phyloP scores from a whole-genome alignment of 2,888 invertebrate genomes.

The Troides aeacus region DNA sequence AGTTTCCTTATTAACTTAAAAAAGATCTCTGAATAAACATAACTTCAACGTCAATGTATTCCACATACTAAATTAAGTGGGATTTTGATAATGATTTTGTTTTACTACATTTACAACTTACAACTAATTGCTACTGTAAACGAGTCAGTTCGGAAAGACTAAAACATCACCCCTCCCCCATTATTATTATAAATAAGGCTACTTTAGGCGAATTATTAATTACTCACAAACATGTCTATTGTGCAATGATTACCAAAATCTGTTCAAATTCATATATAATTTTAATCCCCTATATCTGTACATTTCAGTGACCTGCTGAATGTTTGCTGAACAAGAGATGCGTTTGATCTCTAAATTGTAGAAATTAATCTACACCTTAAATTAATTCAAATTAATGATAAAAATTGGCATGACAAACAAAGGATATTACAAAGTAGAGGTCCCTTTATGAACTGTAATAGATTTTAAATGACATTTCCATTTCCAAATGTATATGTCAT shows the following conservation, averaged over 20 bases:
- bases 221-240: conserved; percentile 14
- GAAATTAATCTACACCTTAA: too few relatives aligned
- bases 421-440: too few relatives aligned
- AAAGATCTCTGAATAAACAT: not conserved
- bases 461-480: not conserved
- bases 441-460: not conserved
- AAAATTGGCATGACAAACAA: too few relatives aligned
- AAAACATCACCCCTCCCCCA: conserved; percentile 5
- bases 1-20: conserved; percentile 8
- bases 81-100: conserved; percentile 37
- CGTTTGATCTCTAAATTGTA: too few relatives aligned
- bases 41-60: not conserved
- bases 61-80: conserved; percentile 16
- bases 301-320: not conserved
- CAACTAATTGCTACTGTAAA: conserved; percentile 60
- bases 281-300: not conserved
- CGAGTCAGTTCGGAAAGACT: conserved; percentile 65
- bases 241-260: not conserved
- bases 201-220: conserved; percentile 27
- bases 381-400: too few relatives aligned
- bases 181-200: conserved; percentile 30
- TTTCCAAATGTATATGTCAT: not conserved
- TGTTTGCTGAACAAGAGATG: not conserved
- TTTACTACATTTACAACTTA: conserved; percentile 64
- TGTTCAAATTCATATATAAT: not conserved